Evolutionary conservation across 2,797 vertebrate species (phyloP), one percentile per base, ranked within the genome.

Genomic region (Muscicapa striata): DNA sequence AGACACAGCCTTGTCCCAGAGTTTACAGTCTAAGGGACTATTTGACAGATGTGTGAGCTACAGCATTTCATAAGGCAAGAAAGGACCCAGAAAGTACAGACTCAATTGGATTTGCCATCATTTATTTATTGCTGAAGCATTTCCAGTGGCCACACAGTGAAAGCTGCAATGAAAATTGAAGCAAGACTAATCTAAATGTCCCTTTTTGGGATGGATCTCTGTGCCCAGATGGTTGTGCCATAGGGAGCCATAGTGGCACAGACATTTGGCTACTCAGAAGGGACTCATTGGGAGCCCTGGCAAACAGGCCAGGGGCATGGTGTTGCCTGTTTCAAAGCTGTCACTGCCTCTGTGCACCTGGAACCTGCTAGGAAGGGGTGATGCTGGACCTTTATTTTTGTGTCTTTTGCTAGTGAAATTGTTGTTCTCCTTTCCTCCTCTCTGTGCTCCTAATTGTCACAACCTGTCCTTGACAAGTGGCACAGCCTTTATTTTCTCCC

Each of bases 11-110:
- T 77, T 90, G 46, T 75, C 38, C 57, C 84, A 68, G 81, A 87
- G 45, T 76, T 93, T 92, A 89, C 63, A 66, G 29, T 87, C 64
- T 68, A 87, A 80, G 74, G 72, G 38, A 85, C 61, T 90, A 34
- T 48, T 51, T 89, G 81, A 94, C 72, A 95, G 64, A 67, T 89
- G 41, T 14, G 57, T 87, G 87, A 95, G 75, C 70, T 93, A 89
- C 72, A 85, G 54, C 78, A 72, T 89, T 95, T 84, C 84, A 85
- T 87, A 90, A 90, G 24, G 57, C 59, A 84, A 70, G 57, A 84
- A 92, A 94, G 59, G 30, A 89, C 73, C 86, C 72, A 66, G 75
- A 57, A 92, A 94, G 52, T 36, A 93, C 68, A 87, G 34, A 89
- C 45, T 73, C 81, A 58, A 82, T 70, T 74, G 70, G 74, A 80